Percentiles rank a stretch among this genome's conserved stretches.
phyloP scores from a whole-genome alignment of 2,113 vertebrate genomes.

The Benitochromis conjunctus region DNA sequence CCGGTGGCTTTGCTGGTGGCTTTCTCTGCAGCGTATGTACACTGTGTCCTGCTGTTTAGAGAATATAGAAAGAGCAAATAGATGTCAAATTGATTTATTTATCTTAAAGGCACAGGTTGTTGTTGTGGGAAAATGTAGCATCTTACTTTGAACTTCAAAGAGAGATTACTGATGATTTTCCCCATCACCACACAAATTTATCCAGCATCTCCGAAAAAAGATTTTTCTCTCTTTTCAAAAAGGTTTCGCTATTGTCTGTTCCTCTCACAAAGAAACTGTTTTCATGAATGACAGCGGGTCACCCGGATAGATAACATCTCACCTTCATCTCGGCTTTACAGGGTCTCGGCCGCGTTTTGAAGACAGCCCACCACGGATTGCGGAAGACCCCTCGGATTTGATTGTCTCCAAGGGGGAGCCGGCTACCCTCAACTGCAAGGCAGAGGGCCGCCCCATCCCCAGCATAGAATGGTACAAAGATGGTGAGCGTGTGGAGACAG shows the following conservation, averaged over 20 bases:
- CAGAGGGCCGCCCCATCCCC: conserved; percentile 69
- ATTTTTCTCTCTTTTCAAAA: background rate
- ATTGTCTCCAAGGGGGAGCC: conserved; percentile 77
- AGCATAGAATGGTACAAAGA: conserved; percentile 91
- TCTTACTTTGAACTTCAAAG: conserved; percentile 1
- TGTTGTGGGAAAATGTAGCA: background rate
- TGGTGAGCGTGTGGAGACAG: conserved; percentile 89
- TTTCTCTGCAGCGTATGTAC: background rate
- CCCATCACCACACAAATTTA: background rate
- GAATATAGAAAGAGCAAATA: background rate
- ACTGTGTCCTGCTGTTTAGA: background rate
- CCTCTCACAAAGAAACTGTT: background rate
- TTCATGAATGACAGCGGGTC: background rate
- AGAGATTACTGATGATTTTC: background rate
- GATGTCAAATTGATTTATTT: background rate
- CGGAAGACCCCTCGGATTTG: conserved; percentile 77
- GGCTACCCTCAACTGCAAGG: conserved; percentile 77
- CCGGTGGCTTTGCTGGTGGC: background rate
- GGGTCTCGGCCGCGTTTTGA: conserved; percentile 75
- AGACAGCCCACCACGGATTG: conserved; percentile 78
- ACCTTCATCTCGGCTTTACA: conserved; percentile 10
- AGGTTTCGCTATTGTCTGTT: background rate
- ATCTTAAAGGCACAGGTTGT: background rate
- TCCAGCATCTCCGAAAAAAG: background rate
- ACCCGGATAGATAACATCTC: background rate